Conservation (phyloP, 2,888 invertebrate genomes). For the Aphidius colemani region DNA sequence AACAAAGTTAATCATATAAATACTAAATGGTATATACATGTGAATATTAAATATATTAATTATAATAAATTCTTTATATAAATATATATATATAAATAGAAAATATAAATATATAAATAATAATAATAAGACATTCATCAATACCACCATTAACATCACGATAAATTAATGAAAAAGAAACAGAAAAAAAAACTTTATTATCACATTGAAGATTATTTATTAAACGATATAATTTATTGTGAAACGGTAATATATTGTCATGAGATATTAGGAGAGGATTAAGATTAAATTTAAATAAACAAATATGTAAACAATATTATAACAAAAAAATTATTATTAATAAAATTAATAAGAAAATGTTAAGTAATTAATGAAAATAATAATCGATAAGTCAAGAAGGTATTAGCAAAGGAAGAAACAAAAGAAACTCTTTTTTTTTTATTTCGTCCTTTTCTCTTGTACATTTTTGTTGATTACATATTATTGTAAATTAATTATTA, state of each 20-base stretch:
- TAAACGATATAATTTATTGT: conserved; percentile 54
- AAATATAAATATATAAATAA: conserved; percentile 42
- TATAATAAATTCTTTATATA: conserved; percentile 34
- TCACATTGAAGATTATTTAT: conserved; percentile 59
- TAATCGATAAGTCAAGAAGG: conserved; percentile 22
- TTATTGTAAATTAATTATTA: no score
- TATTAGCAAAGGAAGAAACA: conserved; percentile 7
- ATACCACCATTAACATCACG: no score
- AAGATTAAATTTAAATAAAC: conserved; percentile 8
- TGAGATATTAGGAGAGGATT: conserved; percentile 23
- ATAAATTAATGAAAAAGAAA: conserved; percentile 25
- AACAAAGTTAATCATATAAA: conserved; percentile 47
- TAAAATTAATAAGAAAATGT: conserved; percentile 8
- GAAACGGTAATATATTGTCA: conserved; percentile 37
- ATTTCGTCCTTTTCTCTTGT: conserved; percentile 3
- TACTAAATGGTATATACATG: conserved; percentile 41
- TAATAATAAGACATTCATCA: conserved; percentile 15
- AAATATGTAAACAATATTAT: conserved; percentile 21
- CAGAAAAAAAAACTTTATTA: conserved; percentile 55
- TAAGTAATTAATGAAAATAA: no score
- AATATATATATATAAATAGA: conserved; percentile 47
- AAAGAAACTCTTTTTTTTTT: background rate
- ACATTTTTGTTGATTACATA: background rate
- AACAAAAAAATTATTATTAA: conserved; percentile 10
- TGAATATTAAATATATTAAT: conserved; percentile 41